Conservation (phyloP, 2,888 invertebrate species). For the Drosophila quinaria region DNA sequence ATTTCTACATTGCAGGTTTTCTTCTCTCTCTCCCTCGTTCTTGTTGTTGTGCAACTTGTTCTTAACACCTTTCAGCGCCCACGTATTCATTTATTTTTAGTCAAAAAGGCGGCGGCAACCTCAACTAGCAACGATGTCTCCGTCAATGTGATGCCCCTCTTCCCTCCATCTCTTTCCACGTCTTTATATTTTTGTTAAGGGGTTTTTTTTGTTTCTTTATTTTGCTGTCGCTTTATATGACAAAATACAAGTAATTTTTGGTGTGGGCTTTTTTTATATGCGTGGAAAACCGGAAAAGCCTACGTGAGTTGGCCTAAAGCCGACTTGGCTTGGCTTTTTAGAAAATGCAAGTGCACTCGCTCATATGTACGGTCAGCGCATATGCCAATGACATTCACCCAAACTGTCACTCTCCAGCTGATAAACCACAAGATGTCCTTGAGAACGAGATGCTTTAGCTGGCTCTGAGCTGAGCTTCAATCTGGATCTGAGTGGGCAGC, state of each 20-base stretch:
- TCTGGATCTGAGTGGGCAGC: conserved; percentile 39
- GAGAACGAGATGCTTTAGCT: conserved; percentile 26
- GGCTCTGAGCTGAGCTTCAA: background rate
- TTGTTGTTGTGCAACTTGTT: conserved; percentile 70
- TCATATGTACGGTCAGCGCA: conserved; percentile 23
- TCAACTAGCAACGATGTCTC: conserved; percentile 30
- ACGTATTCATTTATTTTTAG: conserved; percentile 70
- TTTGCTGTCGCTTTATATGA: conserved; percentile 46
- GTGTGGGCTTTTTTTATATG: conserved; percentile 54
- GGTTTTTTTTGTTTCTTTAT: conserved; percentile 8
- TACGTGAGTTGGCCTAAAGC: conserved; percentile 44
- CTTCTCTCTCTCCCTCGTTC: conserved; percentile 6
- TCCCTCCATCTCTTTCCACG: background rate
- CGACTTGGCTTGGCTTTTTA: conserved; percentile 31
- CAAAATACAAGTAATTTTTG: conserved; percentile 47
- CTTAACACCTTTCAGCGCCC: conserved; percentile 75
- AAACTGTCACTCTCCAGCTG: conserved; percentile 48
- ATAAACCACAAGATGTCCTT: conserved; percentile 69
- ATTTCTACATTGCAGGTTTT: conserved; percentile 45
- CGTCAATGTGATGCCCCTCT: conserved; percentile 11
- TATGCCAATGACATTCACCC: conserved; percentile 67
- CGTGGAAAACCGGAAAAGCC: conserved; percentile 78
- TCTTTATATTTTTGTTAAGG: conserved; percentile 19
- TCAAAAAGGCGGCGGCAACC: conserved; percentile 37
- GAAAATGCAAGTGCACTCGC: conserved; percentile 68